phyloP scores from a whole-genome alignment of 2,113 vertebrate species.

The Bubo blakistoni region DNA sequence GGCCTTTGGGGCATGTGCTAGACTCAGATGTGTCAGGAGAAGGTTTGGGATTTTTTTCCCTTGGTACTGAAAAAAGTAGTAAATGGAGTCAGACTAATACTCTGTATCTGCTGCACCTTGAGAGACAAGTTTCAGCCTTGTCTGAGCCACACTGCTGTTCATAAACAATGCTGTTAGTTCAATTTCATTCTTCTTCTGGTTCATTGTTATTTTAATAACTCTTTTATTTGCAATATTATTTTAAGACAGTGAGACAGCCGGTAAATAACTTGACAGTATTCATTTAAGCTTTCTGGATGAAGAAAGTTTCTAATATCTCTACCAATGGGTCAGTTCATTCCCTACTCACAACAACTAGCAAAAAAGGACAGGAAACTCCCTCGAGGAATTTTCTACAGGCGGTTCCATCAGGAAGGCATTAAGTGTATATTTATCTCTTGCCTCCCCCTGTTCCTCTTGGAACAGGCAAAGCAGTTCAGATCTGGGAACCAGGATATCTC shows the following conservation, averaged over 20 bases:
- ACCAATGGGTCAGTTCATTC: constrained; percentile 5
- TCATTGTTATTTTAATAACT: constrained; percentile 54
- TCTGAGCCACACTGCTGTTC: neutral
- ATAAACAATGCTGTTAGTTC: neutral
- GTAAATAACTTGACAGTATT: neutral
- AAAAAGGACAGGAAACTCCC: constrained; percentile 49
- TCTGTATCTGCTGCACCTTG: neutral
- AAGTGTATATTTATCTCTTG: constrained; percentile 62
- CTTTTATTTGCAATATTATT: constrained; percentile 54
- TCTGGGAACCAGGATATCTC: constrained; percentile 48
- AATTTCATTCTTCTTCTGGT: constrained; percentile 4
- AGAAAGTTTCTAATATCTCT: constrained; percentile 9
- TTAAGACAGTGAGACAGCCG: neutral
- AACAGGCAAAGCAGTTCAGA: neutral
- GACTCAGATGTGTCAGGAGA: neutral
- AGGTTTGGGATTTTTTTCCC: neutral
- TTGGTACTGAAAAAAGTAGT: constrained; percentile 28
- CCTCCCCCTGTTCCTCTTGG: constrained; percentile 24
- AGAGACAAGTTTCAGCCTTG: constrained; percentile 1
- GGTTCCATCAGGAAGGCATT: constrained; percentile 58
- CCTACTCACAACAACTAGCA: neutral
- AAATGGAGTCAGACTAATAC: neutral
- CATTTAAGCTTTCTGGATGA: neutral
- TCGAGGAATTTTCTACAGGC: constrained; percentile 51
- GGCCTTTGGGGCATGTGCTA: neutral